Percentiles rank a stretch among this genome's conserved stretches.
phyloP scores from a whole-genome alignment of 2,113 vertebrate genomes.

The Cavia porcellus region DNA sequence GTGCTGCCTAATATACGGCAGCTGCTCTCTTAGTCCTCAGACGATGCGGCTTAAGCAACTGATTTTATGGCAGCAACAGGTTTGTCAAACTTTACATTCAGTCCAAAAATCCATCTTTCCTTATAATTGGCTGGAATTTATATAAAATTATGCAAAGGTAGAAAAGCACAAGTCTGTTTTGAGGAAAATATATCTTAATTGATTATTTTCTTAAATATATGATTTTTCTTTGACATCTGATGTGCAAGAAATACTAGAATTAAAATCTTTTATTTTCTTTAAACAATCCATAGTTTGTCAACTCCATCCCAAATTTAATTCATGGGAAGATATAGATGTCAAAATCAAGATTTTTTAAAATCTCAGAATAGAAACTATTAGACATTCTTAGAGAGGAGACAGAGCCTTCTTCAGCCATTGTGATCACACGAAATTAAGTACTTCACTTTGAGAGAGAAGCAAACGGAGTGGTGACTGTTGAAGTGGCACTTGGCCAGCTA shows the following conservation, averaged over 20 bases:
- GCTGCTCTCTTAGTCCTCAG: background rate
- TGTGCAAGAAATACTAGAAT: background rate
- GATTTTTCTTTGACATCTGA: background rate
- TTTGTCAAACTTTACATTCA: constrained; percentile 21
- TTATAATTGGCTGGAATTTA: background rate
- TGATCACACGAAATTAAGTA: constrained; percentile 52
- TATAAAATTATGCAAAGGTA: background rate
- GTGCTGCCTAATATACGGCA: background rate
- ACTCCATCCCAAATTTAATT: background rate
- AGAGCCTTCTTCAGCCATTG: background rate
- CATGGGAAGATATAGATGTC: background rate
- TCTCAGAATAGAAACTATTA: background rate
- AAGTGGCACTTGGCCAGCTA: constrained; percentile 43
- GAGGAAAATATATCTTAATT: background rate
- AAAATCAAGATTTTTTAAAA: background rate
- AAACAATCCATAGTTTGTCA: background rate
- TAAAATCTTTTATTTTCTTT: background rate
- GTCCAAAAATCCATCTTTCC: background rate
- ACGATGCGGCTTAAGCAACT: background rate
- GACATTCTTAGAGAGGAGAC: background rate
- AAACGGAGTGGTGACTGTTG: background rate
- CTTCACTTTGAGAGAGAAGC: constrained; percentile 52
- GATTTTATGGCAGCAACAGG: background rate
- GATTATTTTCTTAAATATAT: background rate
- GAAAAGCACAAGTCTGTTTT: background rate